Conservation (phyloP, 2,888 invertebrate genomes). For the Argyra leucocephala region DNA sequence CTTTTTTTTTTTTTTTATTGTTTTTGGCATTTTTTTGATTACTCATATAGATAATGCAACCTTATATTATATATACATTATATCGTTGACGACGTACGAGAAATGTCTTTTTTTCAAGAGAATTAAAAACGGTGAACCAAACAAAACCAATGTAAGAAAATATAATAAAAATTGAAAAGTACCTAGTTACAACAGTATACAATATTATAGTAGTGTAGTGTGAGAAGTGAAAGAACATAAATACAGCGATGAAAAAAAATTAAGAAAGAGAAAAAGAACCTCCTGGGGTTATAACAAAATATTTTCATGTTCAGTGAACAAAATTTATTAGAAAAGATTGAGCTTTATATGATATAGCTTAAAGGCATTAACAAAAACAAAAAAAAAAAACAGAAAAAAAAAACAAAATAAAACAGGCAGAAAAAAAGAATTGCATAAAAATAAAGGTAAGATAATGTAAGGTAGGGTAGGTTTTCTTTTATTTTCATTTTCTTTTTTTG, state of each 20-base stretch:
- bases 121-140: no score
- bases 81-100: no score
- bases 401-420: neutral
- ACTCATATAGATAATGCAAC: no score
- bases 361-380: neutral
- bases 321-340: conserved; percentile 6
- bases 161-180: no score
- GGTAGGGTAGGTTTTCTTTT: no score
- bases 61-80: no score
- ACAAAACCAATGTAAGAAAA: no score
- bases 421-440: neutral
- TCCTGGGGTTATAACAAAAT: neutral
- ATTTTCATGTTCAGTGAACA: conserved; percentile 6
- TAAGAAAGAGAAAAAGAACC: neutral
- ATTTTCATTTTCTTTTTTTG: neutral
- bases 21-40: no score
- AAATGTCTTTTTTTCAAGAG: no score
- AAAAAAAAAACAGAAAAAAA: neutral
- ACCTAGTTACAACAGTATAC: no score
- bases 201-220: no score
- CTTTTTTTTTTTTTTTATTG: no score
- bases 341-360: neutral
- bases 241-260: neutral
- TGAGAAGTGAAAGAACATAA: neutral
- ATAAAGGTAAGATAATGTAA: neutral